Evolutionary conservation across 2,888 invertebrate species (phyloP).

Genomic region (Chaetoderma sp.): DNA sequence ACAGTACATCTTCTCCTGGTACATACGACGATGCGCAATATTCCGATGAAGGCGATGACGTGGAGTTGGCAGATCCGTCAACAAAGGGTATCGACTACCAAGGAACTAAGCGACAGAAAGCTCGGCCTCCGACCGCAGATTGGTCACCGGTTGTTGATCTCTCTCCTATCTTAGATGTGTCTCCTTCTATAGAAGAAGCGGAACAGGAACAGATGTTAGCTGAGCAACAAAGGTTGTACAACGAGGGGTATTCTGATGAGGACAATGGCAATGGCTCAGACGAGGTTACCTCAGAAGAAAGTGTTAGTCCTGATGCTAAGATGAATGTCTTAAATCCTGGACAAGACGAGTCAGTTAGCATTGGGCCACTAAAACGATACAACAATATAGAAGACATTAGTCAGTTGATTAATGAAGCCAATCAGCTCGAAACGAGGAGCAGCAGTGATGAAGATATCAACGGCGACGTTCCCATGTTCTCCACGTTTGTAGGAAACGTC

Average conservation of each 20-base stretch:
- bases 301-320: not conserved
- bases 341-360: slow-evolving; percentile 30
- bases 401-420: slow-evolving; percentile 44
- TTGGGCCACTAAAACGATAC: slow-evolving; percentile 51
- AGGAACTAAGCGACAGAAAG: slow-evolving; percentile 64
- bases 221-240: slow-evolving; percentile 51
- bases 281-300: slow-evolving; percentile 10
- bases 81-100: slow-evolving; percentile 65
- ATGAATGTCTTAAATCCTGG: slow-evolving; percentile 31
- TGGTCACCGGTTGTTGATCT: slow-evolving; percentile 71
- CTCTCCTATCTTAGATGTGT: slow-evolving; percentile 70
- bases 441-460: not conserved
- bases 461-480: slow-evolving; percentile 15
- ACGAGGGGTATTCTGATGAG: slow-evolving; percentile 37
- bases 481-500: not conserved
- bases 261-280: slow-evolving; percentile 34
- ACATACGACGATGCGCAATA: slow-evolving; percentile 53
- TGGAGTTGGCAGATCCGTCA: slow-evolving; percentile 62
- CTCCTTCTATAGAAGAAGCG: slow-evolving; percentile 69
- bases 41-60: slow-evolving; percentile 47
- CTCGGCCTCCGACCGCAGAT: slow-evolving; percentile 56
- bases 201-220: slow-evolving; percentile 67
- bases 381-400: slow-evolving; percentile 64
- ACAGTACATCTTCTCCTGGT: slow-evolving; percentile 52
- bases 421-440: not conserved